Percentiles rank a stretch among this genome's conserved stretches.
phyloP scores from a whole-genome alignment of 2,888 invertebrate genomes.

The Eristalis intricaria region DNA sequence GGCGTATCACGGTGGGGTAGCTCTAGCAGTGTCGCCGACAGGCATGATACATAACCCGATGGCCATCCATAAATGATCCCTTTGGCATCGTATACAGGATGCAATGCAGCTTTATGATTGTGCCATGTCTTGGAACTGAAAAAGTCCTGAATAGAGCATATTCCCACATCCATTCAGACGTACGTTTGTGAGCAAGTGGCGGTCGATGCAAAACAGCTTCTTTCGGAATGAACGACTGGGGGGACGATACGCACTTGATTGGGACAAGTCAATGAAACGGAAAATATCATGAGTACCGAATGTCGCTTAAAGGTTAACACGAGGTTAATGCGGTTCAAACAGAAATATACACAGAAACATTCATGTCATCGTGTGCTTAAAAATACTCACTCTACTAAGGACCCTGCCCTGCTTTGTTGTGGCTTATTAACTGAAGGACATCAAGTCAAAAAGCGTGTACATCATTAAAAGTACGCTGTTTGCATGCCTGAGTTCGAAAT shows the following conservation, averaged over 20 bases:
- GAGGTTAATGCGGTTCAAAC: neutral
- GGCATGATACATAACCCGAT: constrained; percentile 65
- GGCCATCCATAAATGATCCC: constrained; percentile 62
- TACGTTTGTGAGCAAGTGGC: neutral
- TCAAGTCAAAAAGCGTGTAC: no score
- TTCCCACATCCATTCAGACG: neutral
- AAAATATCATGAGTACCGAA: constrained; percentile 32
- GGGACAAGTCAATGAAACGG: constrained; percentile 52
- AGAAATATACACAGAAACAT: constrained; percentile 1
- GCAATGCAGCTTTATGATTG: constrained; percentile 66
- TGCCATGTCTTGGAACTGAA: constrained; percentile 41
- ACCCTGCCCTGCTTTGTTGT: no score
- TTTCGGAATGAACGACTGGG: constrained; percentile 42
- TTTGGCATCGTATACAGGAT: constrained; percentile 52
- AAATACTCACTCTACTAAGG: no score
- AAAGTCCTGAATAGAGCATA: constrained; percentile 33
- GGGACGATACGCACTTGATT: constrained; percentile 62
- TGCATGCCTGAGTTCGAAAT: neutral
- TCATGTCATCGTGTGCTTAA: no score
- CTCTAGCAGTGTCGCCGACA: constrained; percentile 63
- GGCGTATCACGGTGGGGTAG: no score
- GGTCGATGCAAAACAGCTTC: constrained; percentile 54
- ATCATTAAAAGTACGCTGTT: no score
- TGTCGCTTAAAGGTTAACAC: constrained; percentile 37
- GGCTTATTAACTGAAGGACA: no score